These are phyloP conservation scores for Vulpes lagopus DNA, from an alignment of 2,113 vertebrate species.

Conservation along the genomic window DNA sequence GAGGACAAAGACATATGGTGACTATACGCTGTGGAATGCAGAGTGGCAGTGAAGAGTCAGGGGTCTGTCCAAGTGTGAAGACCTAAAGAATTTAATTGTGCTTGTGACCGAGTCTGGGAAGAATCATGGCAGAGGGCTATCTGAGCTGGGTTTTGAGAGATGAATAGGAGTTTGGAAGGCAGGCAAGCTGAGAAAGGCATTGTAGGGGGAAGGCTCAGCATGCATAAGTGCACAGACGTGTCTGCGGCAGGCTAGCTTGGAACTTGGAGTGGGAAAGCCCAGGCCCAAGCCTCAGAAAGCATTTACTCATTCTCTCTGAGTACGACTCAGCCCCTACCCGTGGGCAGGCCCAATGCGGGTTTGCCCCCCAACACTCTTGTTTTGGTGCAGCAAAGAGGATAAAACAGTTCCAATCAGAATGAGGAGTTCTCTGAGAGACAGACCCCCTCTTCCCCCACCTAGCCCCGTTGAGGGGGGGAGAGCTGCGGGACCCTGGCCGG, in stretches of 20 bases:
- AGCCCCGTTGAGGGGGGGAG: not conserved
- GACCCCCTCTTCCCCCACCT: not conserved
- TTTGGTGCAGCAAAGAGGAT: not conserved
- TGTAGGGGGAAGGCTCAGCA: not conserved
- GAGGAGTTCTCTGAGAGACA: not conserved
- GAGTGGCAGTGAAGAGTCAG: not conserved
- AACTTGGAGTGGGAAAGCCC: not conserved
- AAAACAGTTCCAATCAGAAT: too few species aligned
- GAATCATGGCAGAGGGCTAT: not conserved
- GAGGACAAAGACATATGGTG: not conserved
- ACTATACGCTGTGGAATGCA: fast-evolving
- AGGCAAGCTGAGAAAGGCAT: not conserved
- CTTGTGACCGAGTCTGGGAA: not conserved
- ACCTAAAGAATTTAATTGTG: not conserved
- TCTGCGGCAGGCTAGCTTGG: not conserved
- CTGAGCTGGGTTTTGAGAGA: not conserved
- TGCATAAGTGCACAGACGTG: fast-evolving
- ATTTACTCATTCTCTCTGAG: not conserved
- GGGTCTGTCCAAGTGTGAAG: not conserved
- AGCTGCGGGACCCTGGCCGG: fast-evolving
- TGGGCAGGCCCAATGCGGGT: not conserved
- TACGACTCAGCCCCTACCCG: not conserved
- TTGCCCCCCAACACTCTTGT: not conserved
- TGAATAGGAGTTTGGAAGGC: not conserved
- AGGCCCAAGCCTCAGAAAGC: not conserved